Evolutionary conservation across 2,888 invertebrate genomes (phyloP).

Genomic region (Eucera pruinosa): DNA sequence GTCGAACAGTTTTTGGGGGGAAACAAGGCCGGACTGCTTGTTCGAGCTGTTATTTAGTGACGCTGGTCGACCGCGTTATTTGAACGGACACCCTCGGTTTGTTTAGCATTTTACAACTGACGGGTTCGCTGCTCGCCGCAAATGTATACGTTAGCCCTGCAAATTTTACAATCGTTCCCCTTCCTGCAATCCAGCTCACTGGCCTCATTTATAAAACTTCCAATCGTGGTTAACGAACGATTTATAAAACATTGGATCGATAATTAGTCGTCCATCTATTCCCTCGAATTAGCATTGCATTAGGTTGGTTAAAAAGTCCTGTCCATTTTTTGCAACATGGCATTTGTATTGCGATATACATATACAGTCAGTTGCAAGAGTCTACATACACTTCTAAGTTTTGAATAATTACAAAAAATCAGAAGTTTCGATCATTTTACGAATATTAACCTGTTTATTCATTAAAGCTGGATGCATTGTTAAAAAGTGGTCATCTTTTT

Average conservation of each 20-base stretch:
- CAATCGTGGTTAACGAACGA: conserved; percentile 48
- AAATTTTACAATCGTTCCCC: conserved; percentile 60
- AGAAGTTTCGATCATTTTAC: too few species aligned
- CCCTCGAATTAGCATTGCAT: not conserved
- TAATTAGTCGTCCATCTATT: not conserved
- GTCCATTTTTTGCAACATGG: too few species aligned
- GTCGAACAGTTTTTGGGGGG: conserved; percentile 60
- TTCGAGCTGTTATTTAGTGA: conserved; percentile 75
- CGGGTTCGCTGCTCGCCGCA: conserved; percentile 58
- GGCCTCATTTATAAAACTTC: conserved; percentile 55
- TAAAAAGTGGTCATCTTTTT: too few species aligned
- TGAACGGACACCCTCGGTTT: conserved; percentile 77
- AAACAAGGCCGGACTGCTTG: conserved; percentile 61
- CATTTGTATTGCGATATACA: too few species aligned
- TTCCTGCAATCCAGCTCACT: not conserved
- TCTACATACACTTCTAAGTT: too few species aligned
- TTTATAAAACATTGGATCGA: conserved; percentile 34
- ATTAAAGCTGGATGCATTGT: too few species aligned
- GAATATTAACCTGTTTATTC: too few species aligned
- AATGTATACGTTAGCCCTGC: conserved; percentile 58
- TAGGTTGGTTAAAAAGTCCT: too few species aligned
- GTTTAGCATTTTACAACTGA: conserved; percentile 80
- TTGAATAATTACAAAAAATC: too few species aligned
- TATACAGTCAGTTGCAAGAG: too few species aligned
- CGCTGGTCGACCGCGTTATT: conserved; percentile 74